These are phyloP conservation scores for Drosophila anomelani DNA, from an alignment of 2,888 invertebrate genomes.

Conservation along the genomic window DNA sequence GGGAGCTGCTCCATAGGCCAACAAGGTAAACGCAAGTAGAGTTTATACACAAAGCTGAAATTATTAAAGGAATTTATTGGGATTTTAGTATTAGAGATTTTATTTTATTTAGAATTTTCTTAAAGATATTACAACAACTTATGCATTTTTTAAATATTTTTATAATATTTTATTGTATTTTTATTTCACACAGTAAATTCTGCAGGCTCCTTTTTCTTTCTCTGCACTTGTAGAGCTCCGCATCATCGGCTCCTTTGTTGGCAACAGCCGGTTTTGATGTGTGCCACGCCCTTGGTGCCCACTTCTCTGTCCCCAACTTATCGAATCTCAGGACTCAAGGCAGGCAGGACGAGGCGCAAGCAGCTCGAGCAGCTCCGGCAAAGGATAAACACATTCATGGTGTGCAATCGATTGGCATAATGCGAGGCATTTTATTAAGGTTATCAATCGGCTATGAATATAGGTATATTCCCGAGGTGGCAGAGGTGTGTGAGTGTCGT, in stretches of 20 bases:
- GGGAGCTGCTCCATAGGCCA: conserved; percentile 45
- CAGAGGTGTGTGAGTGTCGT: conserved; percentile 35
- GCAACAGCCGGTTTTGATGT: conserved; percentile 76
- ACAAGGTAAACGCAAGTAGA: conserved; percentile 64
- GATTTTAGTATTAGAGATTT: neutral
- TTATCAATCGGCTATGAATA: conserved; percentile 79
- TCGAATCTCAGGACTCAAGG: conserved; percentile 4
- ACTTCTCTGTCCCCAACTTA: conserved; percentile 7
- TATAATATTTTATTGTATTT: neutral
- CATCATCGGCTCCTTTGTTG: conserved; percentile 46
- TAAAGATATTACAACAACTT: neutral
- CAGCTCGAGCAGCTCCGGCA: conserved; percentile 42
- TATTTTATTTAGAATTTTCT: neutral
- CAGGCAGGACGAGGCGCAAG: conserved; percentile 1
- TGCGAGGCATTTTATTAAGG: conserved; percentile 81
- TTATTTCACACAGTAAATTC: no score
- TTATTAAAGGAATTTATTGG: neutral
- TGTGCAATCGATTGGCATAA: conserved; percentile 82
- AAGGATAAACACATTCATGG: conserved; percentile 81
- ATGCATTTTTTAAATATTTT: neutral
- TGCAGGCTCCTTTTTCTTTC: neutral
- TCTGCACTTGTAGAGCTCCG: conserved; percentile 27
- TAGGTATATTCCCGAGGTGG: conserved; percentile 45
- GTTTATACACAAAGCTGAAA: neutral
- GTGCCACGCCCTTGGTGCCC: conserved; percentile 40